Evolutionary conservation across 2,113 vertebrate genomes (phyloP).

Genomic region (Asarcornis scutulata): DNA sequence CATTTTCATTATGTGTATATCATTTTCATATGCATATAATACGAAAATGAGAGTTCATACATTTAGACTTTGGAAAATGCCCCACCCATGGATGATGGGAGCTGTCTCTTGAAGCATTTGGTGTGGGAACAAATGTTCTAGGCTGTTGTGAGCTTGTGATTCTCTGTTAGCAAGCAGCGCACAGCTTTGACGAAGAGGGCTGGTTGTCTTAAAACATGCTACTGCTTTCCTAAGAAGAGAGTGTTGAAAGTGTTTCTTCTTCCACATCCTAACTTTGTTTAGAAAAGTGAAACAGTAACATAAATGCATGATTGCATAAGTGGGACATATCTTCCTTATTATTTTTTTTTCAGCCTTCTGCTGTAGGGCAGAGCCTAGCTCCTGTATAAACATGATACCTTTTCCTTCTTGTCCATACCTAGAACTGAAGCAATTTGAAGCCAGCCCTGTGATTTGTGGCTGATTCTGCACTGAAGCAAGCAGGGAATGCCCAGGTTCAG

Average conservation of each 20-base stretch:
- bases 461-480: background rate
- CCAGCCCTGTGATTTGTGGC: background rate
- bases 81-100: background rate
- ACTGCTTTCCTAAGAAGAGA: background rate
- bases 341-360: background rate
- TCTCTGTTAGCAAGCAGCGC: background rate
- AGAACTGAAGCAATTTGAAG: background rate
- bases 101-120: background rate
- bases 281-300: background rate
- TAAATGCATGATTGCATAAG: background rate
- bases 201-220: background rate
- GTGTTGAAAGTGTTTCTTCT: background rate
- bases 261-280: background rate
- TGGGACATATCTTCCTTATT: background rate
- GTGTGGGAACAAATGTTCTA: background rate
- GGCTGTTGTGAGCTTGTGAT: background rate
- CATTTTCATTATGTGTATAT: no score
- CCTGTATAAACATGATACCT: background rate
- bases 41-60: background rate
- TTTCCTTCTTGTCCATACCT: background rate
- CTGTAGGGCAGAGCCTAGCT: background rate
- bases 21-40: no score
- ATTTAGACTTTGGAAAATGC: background rate
- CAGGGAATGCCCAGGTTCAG: background rate
- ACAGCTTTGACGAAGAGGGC: slow-evolving; percentile 1